These are phyloP conservation scores for Lypha dubia DNA, from an alignment of 2,888 invertebrate species.

Conservation along the genomic window DNA sequence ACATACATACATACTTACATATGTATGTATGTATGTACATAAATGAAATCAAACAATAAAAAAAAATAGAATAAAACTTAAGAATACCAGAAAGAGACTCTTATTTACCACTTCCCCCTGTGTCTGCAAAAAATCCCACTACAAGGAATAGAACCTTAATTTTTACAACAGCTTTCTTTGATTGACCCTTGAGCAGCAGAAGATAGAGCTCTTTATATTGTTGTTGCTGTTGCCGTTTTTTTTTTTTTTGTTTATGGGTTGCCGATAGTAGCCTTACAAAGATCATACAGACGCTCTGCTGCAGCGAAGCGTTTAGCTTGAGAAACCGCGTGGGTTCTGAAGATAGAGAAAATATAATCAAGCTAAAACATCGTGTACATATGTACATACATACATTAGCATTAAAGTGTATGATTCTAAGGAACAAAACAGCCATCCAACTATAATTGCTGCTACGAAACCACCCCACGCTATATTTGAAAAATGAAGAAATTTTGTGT, in stretches of 20 bases:
- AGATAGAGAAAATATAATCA: slow-evolving; percentile 37
- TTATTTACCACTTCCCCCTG: slow-evolving; percentile 52
- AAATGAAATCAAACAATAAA: too few relatives aligned
- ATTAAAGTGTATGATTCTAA: slow-evolving; percentile 4
- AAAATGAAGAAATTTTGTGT: slow-evolving; percentile 26
- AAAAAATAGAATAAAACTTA: background rate
- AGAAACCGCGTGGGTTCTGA: slow-evolving; percentile 68
- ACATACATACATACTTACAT: too few relatives aligned
- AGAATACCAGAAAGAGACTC: slow-evolving; percentile 31
- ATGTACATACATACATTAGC: background rate
- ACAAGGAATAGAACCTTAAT: slow-evolving; percentile 35
- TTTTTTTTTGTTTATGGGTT: slow-evolving; percentile 39
- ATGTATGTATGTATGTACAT: too few relatives aligned
- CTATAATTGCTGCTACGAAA: slow-evolving; percentile 19
- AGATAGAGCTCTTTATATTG: background rate
- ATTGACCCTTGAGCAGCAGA: slow-evolving; percentile 57
- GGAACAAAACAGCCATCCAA: slow-evolving; percentile 10
- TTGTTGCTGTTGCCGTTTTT: slow-evolving; percentile 19
- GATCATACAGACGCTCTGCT: slow-evolving; percentile 25
- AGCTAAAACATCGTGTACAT: slow-evolving; percentile 30
- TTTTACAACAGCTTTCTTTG: slow-evolving; percentile 34
- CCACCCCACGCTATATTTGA: slow-evolving; percentile 66
- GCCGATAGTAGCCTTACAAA: slow-evolving; percentile 47
- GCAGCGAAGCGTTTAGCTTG: slow-evolving; percentile 15
- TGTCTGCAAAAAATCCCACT: background rate